Evolutionary conservation across 2,888 invertebrate species (phyloP), one percentile per base, ranked within the genome.

Genomic region (Drosophila borealis): DNA sequence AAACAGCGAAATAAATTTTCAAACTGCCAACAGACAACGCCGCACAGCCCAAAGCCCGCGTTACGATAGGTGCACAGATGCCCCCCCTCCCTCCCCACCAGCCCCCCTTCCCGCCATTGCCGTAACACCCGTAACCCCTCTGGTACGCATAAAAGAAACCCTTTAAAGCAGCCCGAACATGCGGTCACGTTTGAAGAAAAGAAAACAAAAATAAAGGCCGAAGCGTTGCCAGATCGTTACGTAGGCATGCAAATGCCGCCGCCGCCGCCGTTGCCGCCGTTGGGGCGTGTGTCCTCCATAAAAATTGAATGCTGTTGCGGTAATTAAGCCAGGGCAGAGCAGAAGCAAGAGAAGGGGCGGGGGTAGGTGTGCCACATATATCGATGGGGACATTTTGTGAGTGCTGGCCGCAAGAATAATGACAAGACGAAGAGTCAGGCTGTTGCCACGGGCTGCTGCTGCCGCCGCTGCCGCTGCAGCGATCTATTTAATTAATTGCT

Each of bases 1-100:
- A 90, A 90, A 90, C 90, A 90, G 86, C 85, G 88, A 90, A 90
- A 90, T 91, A 90, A 90, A 91, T 90, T 90, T 90, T 89, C 68
- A 82, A 82, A 72, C 74, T 75, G 78, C 68, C 79, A 76, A 76
- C 68, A 73, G 78, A 59, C 66, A 45, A 51, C 51, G 50, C 64
- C 49, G 34, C 29, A 48, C 66, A 48, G 76, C 75, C 68, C 63
- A 57, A 49, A 76, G 68, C 72, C 29, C 61, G 59, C 62, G 57
- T 56, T 70, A 29, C 70, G 59, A 71, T 65, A 75, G 70, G 39
- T 65, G 17, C 17, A 17, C 17, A 33, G 50, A 34, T 55, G 25
- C 33, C n/a, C 21, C 10, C 11, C 25, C 11, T 2, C 14, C 11
- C 45, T 5, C 34, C 13, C 14, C 11, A 3, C 3, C 29, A n/a